These are phyloP conservation scores for Erebia palarica DNA, from an alignment of 2,888 invertebrate genomes.

Conservation along the genomic window DNA sequence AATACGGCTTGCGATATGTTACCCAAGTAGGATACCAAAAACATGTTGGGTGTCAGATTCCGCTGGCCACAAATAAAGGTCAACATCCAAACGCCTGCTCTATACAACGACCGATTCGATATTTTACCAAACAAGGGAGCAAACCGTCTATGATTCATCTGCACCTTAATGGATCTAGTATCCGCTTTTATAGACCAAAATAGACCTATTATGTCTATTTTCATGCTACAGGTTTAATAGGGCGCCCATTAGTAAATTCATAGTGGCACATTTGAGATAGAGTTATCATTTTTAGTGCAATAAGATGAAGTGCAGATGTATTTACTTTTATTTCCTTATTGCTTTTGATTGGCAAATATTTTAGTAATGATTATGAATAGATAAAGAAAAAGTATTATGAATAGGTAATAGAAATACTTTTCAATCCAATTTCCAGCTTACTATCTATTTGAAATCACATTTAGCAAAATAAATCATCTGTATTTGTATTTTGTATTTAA, in stretches of 20 bases:
- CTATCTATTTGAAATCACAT: no score
- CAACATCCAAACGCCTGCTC: slow-evolving; percentile 46
- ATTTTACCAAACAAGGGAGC: slow-evolving; percentile 63
- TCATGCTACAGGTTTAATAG: not conserved
- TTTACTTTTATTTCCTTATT: not conserved
- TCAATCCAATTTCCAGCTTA: no score
- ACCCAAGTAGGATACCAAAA: not conserved
- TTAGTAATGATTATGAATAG: not conserved
- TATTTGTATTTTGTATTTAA: no score
- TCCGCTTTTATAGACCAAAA: slow-evolving; percentile 37
- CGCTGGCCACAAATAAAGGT: slow-evolving; percentile 45
- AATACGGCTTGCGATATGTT: not conserved
- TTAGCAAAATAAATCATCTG: no score
- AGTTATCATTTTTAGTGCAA: not conserved
- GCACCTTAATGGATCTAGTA: slow-evolving; percentile 32
- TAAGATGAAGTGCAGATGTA: not conserved
- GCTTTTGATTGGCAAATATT: not conserved
- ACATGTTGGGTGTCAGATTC: slow-evolving; percentile 7
- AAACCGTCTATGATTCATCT: slow-evolving; percentile 56
- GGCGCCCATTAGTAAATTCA: slow-evolving; percentile 5
- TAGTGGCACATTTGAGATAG: not conserved
- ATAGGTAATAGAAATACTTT: no score
- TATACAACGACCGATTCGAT: slow-evolving; percentile 47
- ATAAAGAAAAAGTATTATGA: no score
- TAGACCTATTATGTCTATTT: slow-evolving; percentile 39